phyloP scores from a whole-genome alignment of 2,888 invertebrate species.

The Didymodactylos carnosus region DNA sequence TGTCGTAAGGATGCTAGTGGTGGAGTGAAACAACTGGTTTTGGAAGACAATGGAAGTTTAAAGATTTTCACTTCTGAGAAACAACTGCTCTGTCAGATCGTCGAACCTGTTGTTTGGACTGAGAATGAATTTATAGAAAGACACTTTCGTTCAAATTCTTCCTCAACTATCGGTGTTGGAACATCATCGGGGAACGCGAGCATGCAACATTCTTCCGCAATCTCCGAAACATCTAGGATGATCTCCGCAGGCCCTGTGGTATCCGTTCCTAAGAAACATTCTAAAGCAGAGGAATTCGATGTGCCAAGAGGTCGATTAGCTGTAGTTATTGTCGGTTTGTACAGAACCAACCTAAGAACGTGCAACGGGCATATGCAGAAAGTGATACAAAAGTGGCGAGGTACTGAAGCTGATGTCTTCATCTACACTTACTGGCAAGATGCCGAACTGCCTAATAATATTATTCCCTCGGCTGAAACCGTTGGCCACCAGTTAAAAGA shows the following conservation, averaged over 20 bases:
- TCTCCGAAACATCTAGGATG: background rate
- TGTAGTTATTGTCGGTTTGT: background rate
- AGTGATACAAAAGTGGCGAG: background rate
- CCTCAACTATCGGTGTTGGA: too few species aligned
- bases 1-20: background rate
- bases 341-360: background rate
- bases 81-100: too few species aligned
- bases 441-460: background rate
- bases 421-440: background rate
- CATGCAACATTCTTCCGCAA: background rate
- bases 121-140: too few species aligned
- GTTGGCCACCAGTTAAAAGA: background rate
- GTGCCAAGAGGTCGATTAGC: background rate
- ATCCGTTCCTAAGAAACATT: too few species aligned
- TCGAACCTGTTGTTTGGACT: too few species aligned
- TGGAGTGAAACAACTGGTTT: background rate
- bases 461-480: too few species aligned
- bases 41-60: background rate
- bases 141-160: too few species aligned
- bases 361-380: background rate
- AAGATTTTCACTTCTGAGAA: too few species aligned
- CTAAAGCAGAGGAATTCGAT: too few species aligned
- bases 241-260: background rate
- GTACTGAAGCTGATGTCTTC: background rate
- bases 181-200: background rate